Evolutionary conservation across 2,888 invertebrate species (phyloP).

Genomic region (Bedellia somnulentella): DNA sequence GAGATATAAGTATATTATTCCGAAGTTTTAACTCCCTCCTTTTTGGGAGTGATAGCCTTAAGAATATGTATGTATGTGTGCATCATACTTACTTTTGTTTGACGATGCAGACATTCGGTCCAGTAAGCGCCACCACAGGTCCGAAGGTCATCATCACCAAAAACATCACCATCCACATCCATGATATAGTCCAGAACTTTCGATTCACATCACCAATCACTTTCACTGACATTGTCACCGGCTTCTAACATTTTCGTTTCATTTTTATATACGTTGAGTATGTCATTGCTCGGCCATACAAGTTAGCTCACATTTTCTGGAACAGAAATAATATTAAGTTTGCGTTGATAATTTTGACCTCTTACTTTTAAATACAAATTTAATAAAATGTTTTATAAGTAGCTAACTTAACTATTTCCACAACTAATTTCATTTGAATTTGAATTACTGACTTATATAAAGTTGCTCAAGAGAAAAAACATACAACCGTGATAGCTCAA

Average conservation of each 20-base stretch:
- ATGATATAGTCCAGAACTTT: slow-evolving; percentile 19
- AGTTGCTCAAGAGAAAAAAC: too few species aligned
- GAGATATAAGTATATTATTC: background rate
- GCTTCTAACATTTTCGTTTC: slow-evolving; percentile 20
- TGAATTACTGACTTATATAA: too few species aligned
- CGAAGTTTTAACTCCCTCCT: background rate
- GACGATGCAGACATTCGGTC: slow-evolving; percentile 52
- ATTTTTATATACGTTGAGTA: background rate
- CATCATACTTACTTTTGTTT: slow-evolving; percentile 44
- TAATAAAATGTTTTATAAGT: too few species aligned
- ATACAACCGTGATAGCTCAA: too few species aligned
- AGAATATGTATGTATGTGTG: too few species aligned
- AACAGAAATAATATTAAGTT: too few species aligned
- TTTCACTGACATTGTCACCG: slow-evolving; percentile 13
- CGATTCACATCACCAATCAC: slow-evolving; percentile 7
- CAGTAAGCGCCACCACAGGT: slow-evolving; percentile 28
- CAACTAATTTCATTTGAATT: too few species aligned
- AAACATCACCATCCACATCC: slow-evolving; percentile 20
- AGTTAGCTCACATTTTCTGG: too few species aligned
- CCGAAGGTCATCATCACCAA: slow-evolving; percentile 17
- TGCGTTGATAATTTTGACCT: too few species aligned
- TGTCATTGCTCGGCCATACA: slow-evolving; percentile 15
- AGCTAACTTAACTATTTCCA: too few species aligned
- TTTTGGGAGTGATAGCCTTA: too few species aligned
- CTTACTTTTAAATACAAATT: too few species aligned